These are phyloP conservation scores for Bubo scandiacus DNA, from an alignment of 2,113 vertebrate genomes.

Conservation along the genomic window DNA sequence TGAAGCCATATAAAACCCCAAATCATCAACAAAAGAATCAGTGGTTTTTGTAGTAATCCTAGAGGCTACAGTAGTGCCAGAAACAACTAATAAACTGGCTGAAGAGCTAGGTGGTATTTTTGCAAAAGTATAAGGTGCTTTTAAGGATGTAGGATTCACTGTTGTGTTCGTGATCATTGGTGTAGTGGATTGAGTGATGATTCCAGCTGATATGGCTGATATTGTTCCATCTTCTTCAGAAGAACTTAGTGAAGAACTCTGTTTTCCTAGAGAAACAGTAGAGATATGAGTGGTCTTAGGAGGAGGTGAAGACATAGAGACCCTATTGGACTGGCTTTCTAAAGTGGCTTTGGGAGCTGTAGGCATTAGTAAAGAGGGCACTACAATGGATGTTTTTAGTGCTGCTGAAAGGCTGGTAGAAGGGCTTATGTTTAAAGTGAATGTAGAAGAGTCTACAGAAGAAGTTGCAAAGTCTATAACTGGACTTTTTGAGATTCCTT, in stretches of 20 bases:
- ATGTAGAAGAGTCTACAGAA: background rate
- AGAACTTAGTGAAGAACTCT: slow-evolving; percentile 8
- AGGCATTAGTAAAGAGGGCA: background rate
- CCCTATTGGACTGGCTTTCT: background rate
- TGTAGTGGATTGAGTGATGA: background rate
- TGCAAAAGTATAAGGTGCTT: background rate
- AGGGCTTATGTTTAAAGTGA: background rate
- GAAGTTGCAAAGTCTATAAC: background rate
- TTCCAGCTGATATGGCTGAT: background rate
- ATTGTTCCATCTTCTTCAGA: slow-evolving; percentile 22
- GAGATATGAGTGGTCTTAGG: background rate
- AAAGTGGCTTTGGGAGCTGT: background rate
- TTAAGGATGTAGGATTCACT: slow-evolving; percentile 23
- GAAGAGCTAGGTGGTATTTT: slow-evolving; percentile 28
- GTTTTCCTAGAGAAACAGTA: slow-evolving; percentile 48
- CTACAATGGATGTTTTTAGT: background rate
- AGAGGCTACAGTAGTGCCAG: background rate
- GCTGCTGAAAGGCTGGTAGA: background rate
- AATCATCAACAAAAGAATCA: background rate
- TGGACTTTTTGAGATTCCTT: background rate
- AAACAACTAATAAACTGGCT: background rate
- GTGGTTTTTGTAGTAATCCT: background rate
- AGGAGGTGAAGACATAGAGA: background rate
- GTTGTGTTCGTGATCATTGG: background rate
- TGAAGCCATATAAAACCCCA: slow-evolving; percentile 16